Evolutionary conservation across 2,888 invertebrate genomes (phyloP).

Genomic region (Amiota communis): DNA sequence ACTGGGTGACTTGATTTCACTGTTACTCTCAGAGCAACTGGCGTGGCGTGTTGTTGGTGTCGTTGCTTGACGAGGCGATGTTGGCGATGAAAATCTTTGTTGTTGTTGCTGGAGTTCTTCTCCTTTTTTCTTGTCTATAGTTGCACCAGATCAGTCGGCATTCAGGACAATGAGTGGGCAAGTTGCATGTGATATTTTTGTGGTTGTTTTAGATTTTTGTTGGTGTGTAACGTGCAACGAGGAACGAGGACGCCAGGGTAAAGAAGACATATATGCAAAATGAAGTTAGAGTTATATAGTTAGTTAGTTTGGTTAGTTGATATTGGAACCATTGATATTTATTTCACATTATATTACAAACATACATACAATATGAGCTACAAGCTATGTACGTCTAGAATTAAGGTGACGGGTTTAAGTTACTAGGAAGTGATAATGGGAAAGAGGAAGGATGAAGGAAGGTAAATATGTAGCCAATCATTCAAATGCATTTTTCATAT

Average conservation of each 20-base stretch:
- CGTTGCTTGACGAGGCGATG: slow-evolving; percentile 50
- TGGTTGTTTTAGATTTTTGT: slow-evolving; percentile 17
- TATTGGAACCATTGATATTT: slow-evolving; percentile 6
- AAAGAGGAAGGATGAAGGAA: too few relatives aligned
- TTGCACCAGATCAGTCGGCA: slow-evolving; percentile 32
- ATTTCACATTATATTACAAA: too few relatives aligned
- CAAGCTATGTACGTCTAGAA: too few relatives aligned
- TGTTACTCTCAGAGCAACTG: slow-evolving; percentile 44
- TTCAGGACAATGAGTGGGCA: slow-evolving; percentile 11
- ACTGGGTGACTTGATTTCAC: neutral
- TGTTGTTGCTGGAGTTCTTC: slow-evolving; percentile 59
- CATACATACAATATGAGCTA: too few relatives aligned
- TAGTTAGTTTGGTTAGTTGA: slow-evolving; percentile 27
- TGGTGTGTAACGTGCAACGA: slow-evolving; percentile 16
- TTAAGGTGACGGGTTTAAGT: too few relatives aligned
- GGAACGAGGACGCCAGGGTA: slow-evolving; percentile 15
- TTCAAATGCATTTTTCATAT: too few relatives aligned
- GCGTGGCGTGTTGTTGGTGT: slow-evolving; percentile 44
- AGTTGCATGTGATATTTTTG: slow-evolving; percentile 25
- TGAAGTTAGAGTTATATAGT: slow-evolving; percentile 39
- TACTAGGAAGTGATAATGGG: too few relatives aligned
- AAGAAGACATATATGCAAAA: slow-evolving; percentile 42
- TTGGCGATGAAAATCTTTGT: slow-evolving; percentile 59
- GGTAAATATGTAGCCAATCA: too few relatives aligned
- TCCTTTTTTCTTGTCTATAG: slow-evolving; percentile 70